Evolutionary conservation across 37 sponge, comb jelly and placozoan species (phyloP), one percentile per base, ranked within the genome.

Genomic region (Cladorhizidae sp.): DNA sequence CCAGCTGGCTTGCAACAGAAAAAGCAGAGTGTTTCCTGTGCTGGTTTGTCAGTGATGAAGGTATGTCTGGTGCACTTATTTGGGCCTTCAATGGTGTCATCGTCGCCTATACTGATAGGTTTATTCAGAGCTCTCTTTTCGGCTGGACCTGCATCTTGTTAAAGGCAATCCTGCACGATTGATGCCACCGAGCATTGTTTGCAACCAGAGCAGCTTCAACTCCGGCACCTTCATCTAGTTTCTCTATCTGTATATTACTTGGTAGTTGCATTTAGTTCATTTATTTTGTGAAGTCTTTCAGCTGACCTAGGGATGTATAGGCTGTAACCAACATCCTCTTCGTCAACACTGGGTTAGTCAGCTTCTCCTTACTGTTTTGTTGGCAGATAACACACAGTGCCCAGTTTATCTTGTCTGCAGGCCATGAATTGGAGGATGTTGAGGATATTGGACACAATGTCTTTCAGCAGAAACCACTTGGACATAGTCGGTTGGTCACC

Each of bases 211-310:
- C 67, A 2, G 51, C 31, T 42, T 68, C 80, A 64, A 79, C 43
- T 45, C 80, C 80, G 14, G 65, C 32, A 15, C 80, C 70, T 28
- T 79, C 69, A 79, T 79, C 80, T 28, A 52, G 54, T 52, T 15
- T 52, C 15, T 52, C 54, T 15, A 52, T 18, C 54, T 52, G 54
- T n/a, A n/a, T n/a, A n/a, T n/a, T n/a, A 52, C 11, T 62, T 23
- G 36, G 54, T 37, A 79, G 14, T 40, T 77, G 64, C n/a, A n/a
- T 55, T 33, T 23, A 65, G 69, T 37, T n/a, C 11, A 35, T 79
- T 65, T 42, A 79, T 67, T 70, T 67, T 3, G 7, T 41, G 65
- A 26, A 68, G 54, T 29, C 38, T 31, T 17, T 68, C 50, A 25
- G 69, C 80, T 42, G 67, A 28, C 17, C n/a, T n/a, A n/a, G 70